phyloP scores from a whole-genome alignment of 2,888 invertebrate genomes.

The Apotomis capreana region DNA sequence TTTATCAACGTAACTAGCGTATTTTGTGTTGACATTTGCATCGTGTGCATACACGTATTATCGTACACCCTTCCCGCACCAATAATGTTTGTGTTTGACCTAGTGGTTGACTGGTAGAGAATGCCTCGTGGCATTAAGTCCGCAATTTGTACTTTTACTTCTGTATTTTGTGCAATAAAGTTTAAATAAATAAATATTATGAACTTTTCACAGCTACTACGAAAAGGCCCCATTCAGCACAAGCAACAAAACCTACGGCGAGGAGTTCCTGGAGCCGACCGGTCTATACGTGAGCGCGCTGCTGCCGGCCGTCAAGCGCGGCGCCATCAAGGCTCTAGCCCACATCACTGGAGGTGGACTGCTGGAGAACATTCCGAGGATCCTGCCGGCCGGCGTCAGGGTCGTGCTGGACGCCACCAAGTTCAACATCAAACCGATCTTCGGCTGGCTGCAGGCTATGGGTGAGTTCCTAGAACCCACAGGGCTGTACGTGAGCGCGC shows the following conservation, averaged over 20 bases:
- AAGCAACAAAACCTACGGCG: conserved; percentile 81
- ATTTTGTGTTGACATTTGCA: no score
- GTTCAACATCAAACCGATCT: conserved; percentile 90
- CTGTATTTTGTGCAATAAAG: no score
- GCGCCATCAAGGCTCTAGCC: conserved; percentile 92
- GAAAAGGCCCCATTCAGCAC: conserved; percentile 74
- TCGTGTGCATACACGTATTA: no score
- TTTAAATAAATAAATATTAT: no score
- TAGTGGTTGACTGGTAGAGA: no score
- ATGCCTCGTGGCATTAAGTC: no score
- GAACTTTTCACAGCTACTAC: conserved; percentile 68
- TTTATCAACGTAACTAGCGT: no score
- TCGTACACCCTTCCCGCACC: no score
- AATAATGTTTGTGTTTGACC: no score
- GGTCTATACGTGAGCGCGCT: conserved; percentile 92
- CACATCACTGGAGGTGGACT: conserved; percentile 98
- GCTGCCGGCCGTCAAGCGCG: conserved; percentile 87
- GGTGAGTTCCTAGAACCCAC: conserved; percentile 78
- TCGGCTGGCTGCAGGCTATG: conserved; percentile 93
- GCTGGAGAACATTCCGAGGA: conserved; percentile 92
- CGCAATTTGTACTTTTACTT: no score
- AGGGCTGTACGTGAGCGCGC: no score
- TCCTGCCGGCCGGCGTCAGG: conserved; percentile 87
- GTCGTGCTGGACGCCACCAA: conserved; percentile 88
- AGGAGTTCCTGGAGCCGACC: conserved; percentile 93